These are phyloP conservation scores for Eueides isabella DNA, from an alignment of 1,140 invertebrate genomes.

Conservation along the genomic window DNA sequence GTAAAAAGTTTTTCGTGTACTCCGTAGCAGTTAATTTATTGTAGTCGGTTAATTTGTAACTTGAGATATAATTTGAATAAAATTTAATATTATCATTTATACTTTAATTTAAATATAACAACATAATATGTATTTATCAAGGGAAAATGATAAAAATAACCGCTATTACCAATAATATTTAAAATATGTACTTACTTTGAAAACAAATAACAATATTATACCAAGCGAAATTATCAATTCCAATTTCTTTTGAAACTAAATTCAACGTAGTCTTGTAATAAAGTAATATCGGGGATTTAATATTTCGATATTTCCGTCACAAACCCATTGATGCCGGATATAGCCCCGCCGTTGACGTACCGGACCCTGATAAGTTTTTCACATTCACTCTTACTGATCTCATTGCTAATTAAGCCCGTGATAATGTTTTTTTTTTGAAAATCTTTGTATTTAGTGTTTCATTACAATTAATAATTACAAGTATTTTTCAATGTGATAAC, in stretches of 20 bases:
- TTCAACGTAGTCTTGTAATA: neutral
- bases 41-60: neutral
- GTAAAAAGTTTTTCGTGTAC: neutral
- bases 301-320: constrained; percentile 13
- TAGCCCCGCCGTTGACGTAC: constrained; percentile 9
- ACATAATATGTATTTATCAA: neutral
- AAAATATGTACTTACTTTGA: too few species aligned
- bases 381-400: neutral
- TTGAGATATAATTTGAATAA: neutral
- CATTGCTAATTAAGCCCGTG: neutral
- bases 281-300: constrained; percentile 16
- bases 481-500: neutral
- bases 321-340: constrained; percentile 14
- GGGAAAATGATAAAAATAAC: too few species aligned
- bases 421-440: neutral
- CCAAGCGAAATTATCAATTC: too few species aligned
- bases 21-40: neutral
- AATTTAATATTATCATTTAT: neutral
- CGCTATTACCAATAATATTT: too few species aligned
- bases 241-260: neutral
- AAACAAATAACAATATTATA: too few species aligned
- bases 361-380: constrained; percentile 19
- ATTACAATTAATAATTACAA: neutral
- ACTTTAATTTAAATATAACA: neutral
- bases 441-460: neutral